Base-by-base conservation (phyloP, 2,888 invertebrate species). In the Pseudeuparius sepicola region DNA sequence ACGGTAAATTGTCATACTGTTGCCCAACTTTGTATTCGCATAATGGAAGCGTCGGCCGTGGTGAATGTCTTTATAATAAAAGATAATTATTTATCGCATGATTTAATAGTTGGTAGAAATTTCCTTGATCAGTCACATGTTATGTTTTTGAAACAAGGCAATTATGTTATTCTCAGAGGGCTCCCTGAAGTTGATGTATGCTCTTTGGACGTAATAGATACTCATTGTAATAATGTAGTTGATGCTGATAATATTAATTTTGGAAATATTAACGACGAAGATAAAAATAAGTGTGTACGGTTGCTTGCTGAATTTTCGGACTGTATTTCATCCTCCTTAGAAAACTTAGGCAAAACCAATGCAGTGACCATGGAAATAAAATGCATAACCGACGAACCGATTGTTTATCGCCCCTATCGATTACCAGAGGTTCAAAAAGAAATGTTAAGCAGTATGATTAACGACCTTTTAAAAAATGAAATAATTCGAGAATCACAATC, bases 401-500 rank as follows among this genome's bases (percentile, higher is more conserved):
- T 20, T 20, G 20, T 20, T 20, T n/a, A n/a, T 20, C n/a, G n/a
- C 20, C 20, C 20, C n/a, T 20, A 20, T 20, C 20, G 20, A 6
- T 7, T 20, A n/a, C 20, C 20, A 6, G 20, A 20, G 20, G 20
- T 20, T n/a, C 7, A 20, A 20, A 20, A 20, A n/a, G 20, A n/a
- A 6, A 20, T 20, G 6, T n/a, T 20, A n/a, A 6, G 20, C 6
- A 20, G n/a, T 20, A 20, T 20, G 20, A 20, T 20, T 20, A n/a
- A n/a, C n/a, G n/a, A n/a, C n/a, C 20, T 20, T 20, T 20, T 20
- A n/a, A n/a, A 20, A 7, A 20, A 20, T 20, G 7, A 25, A 43
- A 2, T 44, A 38, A 26, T 33, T 31, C 6, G 33, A 7, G 33
- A 33, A 31, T 43, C 34, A 39, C n/a, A 41, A 37, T 34, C 17